phyloP scores from a whole-genome alignment of 2,888 invertebrate genomes.

The Apoda limacodes region DNA sequence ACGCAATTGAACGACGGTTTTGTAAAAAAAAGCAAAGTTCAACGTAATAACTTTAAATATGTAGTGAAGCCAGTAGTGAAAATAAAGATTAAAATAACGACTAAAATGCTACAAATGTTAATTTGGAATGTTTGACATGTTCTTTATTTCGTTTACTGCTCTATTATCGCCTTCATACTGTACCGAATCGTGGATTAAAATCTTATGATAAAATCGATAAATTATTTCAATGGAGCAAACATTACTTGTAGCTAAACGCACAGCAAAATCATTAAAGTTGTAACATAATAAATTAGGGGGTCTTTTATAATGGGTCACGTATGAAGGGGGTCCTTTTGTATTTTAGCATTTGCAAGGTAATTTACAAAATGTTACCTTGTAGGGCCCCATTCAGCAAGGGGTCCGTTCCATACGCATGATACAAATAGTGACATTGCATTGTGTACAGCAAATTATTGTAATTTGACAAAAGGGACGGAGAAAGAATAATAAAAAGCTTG shows the following conservation, averaged over 20 bases:
- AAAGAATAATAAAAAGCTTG: conserved; percentile 29
- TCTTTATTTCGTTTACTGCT: no score
- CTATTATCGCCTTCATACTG: no score
- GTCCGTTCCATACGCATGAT: conserved; percentile 22
- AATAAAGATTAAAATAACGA: no score
- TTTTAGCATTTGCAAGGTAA: conserved; percentile 38
- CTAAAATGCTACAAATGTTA: no score
- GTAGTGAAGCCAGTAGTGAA: no score
- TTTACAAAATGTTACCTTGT: conserved; percentile 45
- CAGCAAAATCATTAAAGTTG: conserved; percentile 56
- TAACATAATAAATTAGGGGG: conserved; percentile 57
- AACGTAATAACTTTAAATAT: no score
- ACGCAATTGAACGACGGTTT: no score
- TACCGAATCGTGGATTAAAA: no score
- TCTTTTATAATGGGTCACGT: conserved; percentile 55
- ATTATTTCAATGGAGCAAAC: no score
- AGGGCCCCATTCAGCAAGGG: conserved; percentile 25
- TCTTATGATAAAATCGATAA: no score
- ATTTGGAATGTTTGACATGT: no score
- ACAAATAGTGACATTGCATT: conserved; percentile 53
- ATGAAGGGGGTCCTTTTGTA: conserved; percentile 50
- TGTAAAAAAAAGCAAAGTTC: no score
- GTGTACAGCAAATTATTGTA: conserved; percentile 51
- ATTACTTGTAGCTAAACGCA: conserved; percentile 23
- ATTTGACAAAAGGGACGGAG: conserved; percentile 38